phyloP scores from a whole-genome alignment of 2,888 invertebrate species.

The Neocrepidodera transversa region DNA sequence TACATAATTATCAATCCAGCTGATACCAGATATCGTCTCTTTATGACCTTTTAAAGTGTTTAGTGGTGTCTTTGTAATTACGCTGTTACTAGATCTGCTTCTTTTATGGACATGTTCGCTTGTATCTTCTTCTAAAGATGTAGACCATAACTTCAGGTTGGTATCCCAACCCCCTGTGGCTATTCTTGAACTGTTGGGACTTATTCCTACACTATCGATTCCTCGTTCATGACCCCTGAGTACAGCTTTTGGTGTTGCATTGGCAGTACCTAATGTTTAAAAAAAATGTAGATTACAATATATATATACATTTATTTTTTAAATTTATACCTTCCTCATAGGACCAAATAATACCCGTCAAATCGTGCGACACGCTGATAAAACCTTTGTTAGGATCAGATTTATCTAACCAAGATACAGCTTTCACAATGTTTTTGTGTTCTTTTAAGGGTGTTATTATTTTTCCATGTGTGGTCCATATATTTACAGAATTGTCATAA shows the following conservation, averaged over 20 bases:
- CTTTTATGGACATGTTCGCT: constrained; percentile 56
- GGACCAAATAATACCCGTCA: constrained; percentile 76
- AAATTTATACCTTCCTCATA: constrained; percentile 32
- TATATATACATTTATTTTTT: constrained; percentile 66
- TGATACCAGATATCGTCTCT: constrained; percentile 85
- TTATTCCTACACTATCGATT: constrained; percentile 85
- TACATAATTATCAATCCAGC: constrained; percentile 82
- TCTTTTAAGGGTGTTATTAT: constrained; percentile 84
- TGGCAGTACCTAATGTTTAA: constrained; percentile 68
- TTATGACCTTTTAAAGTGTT: constrained; percentile 91
- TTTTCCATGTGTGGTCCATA: constrained; percentile 88
- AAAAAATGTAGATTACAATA: too few relatives aligned
- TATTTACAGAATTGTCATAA: constrained; percentile 90
- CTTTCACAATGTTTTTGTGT: constrained; percentile 87
- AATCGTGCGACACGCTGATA: constrained; percentile 88
- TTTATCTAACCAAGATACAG: constrained; percentile 83
- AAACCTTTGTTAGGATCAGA: constrained; percentile 63
- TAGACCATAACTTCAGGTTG: constrained; percentile 90
- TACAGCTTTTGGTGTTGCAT: constrained; percentile 79
- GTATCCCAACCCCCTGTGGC: constrained; percentile 95
- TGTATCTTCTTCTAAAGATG: constrained; percentile 57
- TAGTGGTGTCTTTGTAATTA: constrained; percentile 72
- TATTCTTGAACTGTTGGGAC: constrained; percentile 68
- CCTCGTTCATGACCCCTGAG: constrained; percentile 93
- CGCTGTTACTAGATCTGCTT: constrained; percentile 43